Evolutionary conservation across 2,888 invertebrate genomes (phyloP), one percentile per base, ranked within the genome.

Genomic region (Oxycera nigricornis): DNA sequence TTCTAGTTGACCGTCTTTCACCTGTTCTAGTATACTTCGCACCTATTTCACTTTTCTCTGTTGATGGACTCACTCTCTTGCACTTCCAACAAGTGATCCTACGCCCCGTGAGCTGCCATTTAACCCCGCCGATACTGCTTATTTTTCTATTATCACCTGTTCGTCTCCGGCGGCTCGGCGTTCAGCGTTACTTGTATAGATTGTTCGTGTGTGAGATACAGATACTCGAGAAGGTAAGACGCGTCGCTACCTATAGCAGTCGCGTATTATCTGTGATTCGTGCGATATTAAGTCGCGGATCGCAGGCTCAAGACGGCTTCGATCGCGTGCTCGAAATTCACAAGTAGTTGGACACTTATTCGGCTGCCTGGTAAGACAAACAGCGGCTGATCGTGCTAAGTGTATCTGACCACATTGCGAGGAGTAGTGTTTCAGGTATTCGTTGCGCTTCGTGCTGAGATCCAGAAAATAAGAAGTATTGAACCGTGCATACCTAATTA

Each of bases 301-400:
- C 14, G 59, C 17, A 9, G 28, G 41, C 65, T 41, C 28, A 46
- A 67, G 65, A 41, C 41, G 41, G 2, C 11, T 46, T 17, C 2
- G 65, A 11, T 28, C 65, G 65, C 65, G 65, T 67, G 65, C 24
- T 41, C 46, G 46, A n/a, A 67, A 67, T 67, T 41, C 41, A 39
- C 46, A 67, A 67, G 26, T 41, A 67, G 41, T 59, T 24, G 30
- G 59, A 59, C 39, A 39, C 59, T 4, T 59, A 59, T 28, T 39
- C 39, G 39, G 59, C 28, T 4, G 59, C 30, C 14, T 59, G 59
- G n/a, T n/a, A 28, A n/a, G 30, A 11, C 26, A 59, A 59, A 9
- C 9, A 26, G 24, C 59, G 2, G 59, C 28, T 59, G 28, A 28
- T 59, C 59, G 59, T 17, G 59, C 9, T 59, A 26, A 59, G 24